These are phyloP conservation scores for Seira sanloemensis DNA, from an alignment of 2,888 invertebrate species.

Conservation along the genomic window DNA sequence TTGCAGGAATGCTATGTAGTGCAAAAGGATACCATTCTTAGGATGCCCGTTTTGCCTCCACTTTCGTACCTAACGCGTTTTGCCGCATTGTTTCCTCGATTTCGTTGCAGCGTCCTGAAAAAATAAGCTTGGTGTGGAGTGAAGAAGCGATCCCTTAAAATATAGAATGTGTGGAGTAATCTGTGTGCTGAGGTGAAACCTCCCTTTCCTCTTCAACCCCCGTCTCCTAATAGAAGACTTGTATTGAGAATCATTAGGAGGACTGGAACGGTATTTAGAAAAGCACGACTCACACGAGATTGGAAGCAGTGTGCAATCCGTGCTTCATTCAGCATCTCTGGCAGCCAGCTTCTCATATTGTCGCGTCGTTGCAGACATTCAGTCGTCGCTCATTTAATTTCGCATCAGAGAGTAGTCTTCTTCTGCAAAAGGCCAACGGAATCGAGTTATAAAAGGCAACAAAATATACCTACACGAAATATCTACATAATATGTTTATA, in stretches of 20 bases:
- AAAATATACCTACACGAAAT: not conserved
- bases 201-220: not conserved
- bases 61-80: not conserved
- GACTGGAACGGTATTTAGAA: not conserved
- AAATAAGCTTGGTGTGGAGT: not conserved
- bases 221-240: no score
- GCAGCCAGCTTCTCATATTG: not conserved
- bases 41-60: no score
- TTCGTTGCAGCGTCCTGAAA: not conserved
- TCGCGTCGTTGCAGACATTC: not conserved
- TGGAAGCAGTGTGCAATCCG: not conserved
- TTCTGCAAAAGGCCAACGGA: not conserved
- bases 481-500: no score
- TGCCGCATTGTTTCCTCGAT: not conserved
- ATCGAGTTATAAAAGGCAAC: not conserved
- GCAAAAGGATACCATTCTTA: not conserved
- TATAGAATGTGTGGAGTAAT: not conserved
- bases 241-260: not conserved
- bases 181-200: not conserved
- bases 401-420: no score
- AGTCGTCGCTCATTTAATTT: not conserved
- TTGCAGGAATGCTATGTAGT: not conserved
- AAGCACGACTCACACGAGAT: not conserved
- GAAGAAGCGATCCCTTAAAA: not conserved
- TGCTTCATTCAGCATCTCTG: not conserved